phyloP scores from a whole-genome alignment of 1,140 invertebrate genomes.

The Drosophila tristis region DNA sequence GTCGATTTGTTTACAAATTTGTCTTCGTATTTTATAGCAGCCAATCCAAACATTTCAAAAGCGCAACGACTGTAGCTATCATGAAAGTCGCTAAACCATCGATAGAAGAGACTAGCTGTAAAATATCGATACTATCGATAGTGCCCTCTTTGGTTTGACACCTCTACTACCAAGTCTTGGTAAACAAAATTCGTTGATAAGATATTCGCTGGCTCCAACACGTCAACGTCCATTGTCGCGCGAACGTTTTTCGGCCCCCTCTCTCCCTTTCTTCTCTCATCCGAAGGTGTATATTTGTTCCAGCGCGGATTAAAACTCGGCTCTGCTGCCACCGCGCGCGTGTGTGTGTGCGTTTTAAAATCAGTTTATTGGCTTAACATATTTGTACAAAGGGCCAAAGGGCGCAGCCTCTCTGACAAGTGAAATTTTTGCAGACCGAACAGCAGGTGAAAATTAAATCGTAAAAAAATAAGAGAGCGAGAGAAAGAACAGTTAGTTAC shows the following conservation, averaged over 20 bases:
- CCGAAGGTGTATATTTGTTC: neutral
- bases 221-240: slow-evolving; percentile 1
- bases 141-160: too few relatives aligned
- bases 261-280: neutral
- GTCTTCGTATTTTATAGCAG: too few relatives aligned
- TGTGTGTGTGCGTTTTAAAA: slow-evolving; percentile 16
- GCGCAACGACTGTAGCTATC: too few relatives aligned
- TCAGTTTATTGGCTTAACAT: slow-evolving; percentile 40
- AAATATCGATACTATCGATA: too few relatives aligned
- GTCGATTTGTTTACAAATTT: too few relatives aligned
- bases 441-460: slow-evolving; percentile 46
- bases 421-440: slow-evolving; percentile 28
- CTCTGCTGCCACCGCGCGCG: slow-evolving; percentile 7
- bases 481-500: slow-evolving; percentile 17
- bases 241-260: neutral
- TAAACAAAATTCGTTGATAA: slow-evolving; percentile 48
- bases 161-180: slow-evolving; percentile 1
- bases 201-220: slow-evolving; percentile 17
- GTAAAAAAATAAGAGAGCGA: neutral
- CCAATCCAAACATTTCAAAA: too few relatives aligned
- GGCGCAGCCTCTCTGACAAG: slow-evolving; percentile 37
- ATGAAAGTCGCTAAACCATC: too few relatives aligned
- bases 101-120: too few relatives aligned
- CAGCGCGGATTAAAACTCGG: slow-evolving; percentile 34
- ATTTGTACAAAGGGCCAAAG: slow-evolving; percentile 38